phyloP scores from a whole-genome alignment of 2,797 vertebrate species.

The Alca torda region DNA sequence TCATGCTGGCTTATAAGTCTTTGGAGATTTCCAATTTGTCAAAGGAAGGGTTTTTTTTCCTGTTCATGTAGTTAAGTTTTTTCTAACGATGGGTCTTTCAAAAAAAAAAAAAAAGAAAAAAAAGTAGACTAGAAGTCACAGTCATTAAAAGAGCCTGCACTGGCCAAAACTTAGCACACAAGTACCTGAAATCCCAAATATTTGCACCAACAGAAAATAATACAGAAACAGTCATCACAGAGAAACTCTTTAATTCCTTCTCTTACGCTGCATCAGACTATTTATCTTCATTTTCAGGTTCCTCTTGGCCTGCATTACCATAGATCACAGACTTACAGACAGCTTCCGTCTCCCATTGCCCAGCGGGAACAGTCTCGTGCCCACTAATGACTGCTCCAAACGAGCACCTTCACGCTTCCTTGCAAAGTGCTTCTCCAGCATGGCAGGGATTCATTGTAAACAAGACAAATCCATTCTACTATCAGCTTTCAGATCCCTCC shows the following conservation, averaged over 20 bases:
- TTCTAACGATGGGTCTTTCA: background rate
- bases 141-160: background rate
- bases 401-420: background rate
- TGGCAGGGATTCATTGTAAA: background rate
- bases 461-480: background rate
- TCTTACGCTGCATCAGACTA: background rate
- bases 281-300: background rate
- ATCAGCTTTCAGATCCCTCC: background rate
- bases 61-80: constrained; percentile 10
- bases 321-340: background rate
- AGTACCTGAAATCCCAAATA: background rate
- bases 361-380: background rate
- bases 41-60: background rate
- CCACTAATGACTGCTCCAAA: background rate
- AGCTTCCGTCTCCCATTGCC: background rate
- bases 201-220: background rate
- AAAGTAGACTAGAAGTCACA: background rate
- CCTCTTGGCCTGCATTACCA: background rate
- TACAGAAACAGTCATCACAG: background rate
- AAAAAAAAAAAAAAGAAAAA: background rate
- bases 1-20: constrained; percentile 60
- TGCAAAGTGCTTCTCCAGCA: background rate
- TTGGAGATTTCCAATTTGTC: constrained; percentile 67
- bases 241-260: background rate
- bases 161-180: background rate